Percentiles rank a stretch among this genome's conserved stretches.
phyloP scores from a whole-genome alignment of 2,797 vertebrate genomes.

The Megalops cyprinoides region DNA sequence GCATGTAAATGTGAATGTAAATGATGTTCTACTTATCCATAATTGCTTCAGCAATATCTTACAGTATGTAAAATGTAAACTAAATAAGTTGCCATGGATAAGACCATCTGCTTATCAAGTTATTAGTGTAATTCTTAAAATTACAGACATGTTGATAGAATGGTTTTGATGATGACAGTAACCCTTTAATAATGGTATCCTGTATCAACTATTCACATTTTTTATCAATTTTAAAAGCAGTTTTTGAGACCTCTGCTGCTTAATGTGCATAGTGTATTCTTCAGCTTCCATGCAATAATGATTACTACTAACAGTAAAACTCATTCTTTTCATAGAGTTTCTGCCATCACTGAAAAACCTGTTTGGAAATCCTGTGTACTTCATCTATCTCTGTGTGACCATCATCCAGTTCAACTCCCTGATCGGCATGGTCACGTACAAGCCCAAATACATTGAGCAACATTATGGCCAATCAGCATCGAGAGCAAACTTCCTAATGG shows the following conservation, averaged over 20 bases:
- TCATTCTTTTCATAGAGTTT: conserved; percentile 76
- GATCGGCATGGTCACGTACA: conserved; percentile 96
- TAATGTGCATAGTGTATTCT: neutral
- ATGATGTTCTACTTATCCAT: too few relatives aligned
- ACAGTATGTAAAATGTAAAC: too few relatives aligned
- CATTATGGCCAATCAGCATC: conserved; percentile 91
- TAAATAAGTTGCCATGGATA: too few relatives aligned
- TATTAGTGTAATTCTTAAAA: too few relatives aligned
- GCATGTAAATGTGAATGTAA: too few relatives aligned
- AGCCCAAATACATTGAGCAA: conserved; percentile 94
- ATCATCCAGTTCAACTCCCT: conserved; percentile 93
- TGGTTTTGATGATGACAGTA: too few relatives aligned
- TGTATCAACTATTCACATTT: too few relatives aligned
- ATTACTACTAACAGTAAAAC: neutral
- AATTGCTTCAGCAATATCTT: too few relatives aligned
- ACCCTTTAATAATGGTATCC: too few relatives aligned
- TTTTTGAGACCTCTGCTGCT: neutral
- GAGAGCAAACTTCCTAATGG: conserved; percentile 92
- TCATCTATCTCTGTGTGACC: conserved; percentile 86
- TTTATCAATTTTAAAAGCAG: too few relatives aligned
- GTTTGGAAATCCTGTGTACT: conserved; percentile 85
- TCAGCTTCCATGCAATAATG: neutral
- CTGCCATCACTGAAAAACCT: conserved; percentile 85
- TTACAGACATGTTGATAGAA: too few relatives aligned
- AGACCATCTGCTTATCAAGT: too few relatives aligned